These are phyloP conservation scores for Ornithoptera priamus DNA, from an alignment of 2,888 invertebrate genomes.

Conservation along the genomic window DNA sequence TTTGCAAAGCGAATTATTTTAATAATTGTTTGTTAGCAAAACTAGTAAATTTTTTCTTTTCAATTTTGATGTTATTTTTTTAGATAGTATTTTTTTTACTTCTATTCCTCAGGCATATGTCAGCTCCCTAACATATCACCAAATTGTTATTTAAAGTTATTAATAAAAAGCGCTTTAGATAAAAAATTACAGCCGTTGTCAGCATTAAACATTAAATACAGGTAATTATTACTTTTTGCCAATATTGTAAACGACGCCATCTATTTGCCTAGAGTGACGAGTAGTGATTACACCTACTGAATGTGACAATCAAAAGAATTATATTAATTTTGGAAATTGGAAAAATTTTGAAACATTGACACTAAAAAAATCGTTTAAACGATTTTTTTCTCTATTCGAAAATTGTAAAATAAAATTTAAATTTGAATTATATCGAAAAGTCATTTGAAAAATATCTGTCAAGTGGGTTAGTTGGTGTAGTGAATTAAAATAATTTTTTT, in stretches of 20 bases:
- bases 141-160: no score
- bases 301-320: conserved; percentile 31
- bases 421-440: conserved; percentile 30
- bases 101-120: no score
- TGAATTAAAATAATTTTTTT: conserved; percentile 4
- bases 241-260: conserved; percentile 4
- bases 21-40: no score
- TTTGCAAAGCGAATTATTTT: no score
- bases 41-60: no score
- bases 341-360: conserved; percentile 43
- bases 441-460: conserved; percentile 36
- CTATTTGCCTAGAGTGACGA: background rate
- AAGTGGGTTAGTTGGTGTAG: conserved; percentile 39
- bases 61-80: no score
- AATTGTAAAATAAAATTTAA: conserved; percentile 43
- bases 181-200: no score
- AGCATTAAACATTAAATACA: no score
- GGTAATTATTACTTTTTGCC: no score
- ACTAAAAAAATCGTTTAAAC: conserved; percentile 30
- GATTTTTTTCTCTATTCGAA: conserved; percentile 51
- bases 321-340: conserved; percentile 43
- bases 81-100: no score
- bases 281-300: background rate
- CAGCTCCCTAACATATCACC: no score
- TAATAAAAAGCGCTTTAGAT: no score